Base-by-base conservation (phyloP, 35 echinoderm and acorn worm species). In the Lytechinus pictus region DNA sequence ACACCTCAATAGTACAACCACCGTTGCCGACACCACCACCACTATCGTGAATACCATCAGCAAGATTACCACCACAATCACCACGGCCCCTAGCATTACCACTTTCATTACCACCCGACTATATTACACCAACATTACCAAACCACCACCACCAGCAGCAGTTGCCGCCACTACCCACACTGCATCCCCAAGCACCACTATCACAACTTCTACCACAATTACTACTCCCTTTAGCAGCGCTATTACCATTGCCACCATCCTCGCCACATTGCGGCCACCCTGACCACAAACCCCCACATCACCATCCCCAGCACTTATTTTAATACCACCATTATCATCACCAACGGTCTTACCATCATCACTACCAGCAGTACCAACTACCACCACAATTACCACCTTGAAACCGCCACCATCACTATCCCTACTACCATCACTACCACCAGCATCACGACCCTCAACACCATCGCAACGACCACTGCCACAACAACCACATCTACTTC, bases 391-490 rank as follows among this genome's bases (percentile, higher is more conserved):
- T 21, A 24, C 90, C 53, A 52, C 2, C 33, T 44, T 44, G 33
- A 44, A 44, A 44, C 33, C 1, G 33, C 90, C 90, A 6, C 90
- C 11, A 19, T 44, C 27, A 53, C 27, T 5, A 27, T 53, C 27
- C 5, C 89, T 19, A 92, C 89, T 54, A 92, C 27, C 44, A 92
- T 51, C 52, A 92, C 90, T 92, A 28, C 90, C 53, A 92, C 90
- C 51, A 52, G 28, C 53, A 92, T 54, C 51, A 54, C 11, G 10
- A 92, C 3, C 51, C 24, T 9, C 53, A 16, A n/a, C 1, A 92
- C 8, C 53, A 92, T 9, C 16, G 52, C 14, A 6, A 92, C 90
- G 6, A 92, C 90, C 28, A 92, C 8, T 33, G 7, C 90, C 28
- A 92, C 90, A 0, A 92, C 90, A 0, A 92, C 8, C 51, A 52